Base-by-base conservation (phyloP, 2,888 invertebrate species). In the Oxytorus armatus region DNA sequence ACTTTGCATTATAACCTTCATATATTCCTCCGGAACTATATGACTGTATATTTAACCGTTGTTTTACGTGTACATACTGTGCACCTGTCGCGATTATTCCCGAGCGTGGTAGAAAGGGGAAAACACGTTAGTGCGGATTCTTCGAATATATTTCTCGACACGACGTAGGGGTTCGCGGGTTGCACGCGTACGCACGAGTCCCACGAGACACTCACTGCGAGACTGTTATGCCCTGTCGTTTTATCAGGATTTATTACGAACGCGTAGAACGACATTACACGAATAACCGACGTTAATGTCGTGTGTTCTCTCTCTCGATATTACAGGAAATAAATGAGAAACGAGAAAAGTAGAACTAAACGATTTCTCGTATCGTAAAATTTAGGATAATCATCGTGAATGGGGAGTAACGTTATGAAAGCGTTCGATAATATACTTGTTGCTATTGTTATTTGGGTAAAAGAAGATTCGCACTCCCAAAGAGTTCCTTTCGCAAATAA, bases 201-300 rank as follows among this genome's bases (percentile, higher is more conserved):
- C 16, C 65, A 7, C 47, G 10, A 8, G 49, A 18, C 53, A 68
- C 66, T 53, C 14, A 5, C 39, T 10, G 51, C 39, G 39, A 14
- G 42, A 51, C 49, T 53, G 42, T n/a, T n/a, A n/a, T n/a, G n/a
- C n/a, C 49, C 65, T 23, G 72, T 66, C 77, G 51, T 42, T 14
- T 74, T 78, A 78, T 73, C 53, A 18, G 36, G 47, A 78, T 69
- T 73, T 63, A 78, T 73, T 47, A 25, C 72, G 39, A 65, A 77
- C 29, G 55, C 65, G 42, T 65, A 59, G 44, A n/a, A n/a, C 68
- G 73, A 78, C 72, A 59, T 73, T 68, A 53, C 49, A 66, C 59
- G 42, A 53, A 72, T 66, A 61, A 59, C 44, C 51, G 16, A 5
- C 33, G 39, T 61, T 72, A 59, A 66, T 72, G 42, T 14, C n/a